These are phyloP conservation scores for Argyra leucocephala DNA, from an alignment of 2,888 invertebrate genomes.

Conservation along the genomic window DNA sequence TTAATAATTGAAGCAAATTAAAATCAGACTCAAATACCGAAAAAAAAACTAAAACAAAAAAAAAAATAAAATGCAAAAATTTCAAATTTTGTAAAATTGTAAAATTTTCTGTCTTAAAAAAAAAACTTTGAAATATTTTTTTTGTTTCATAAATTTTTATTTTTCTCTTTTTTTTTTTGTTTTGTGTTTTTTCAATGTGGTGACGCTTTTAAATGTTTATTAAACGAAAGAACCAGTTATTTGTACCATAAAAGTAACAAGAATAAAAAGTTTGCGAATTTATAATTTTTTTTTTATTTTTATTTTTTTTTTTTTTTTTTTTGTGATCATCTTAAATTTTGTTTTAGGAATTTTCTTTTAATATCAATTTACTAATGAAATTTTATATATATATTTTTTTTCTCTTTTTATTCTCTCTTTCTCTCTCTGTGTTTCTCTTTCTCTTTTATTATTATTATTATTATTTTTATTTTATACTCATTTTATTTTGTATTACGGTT, in stretches of 20 bases:
- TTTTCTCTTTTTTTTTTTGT: background rate
- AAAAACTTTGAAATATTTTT: too few relatives aligned
- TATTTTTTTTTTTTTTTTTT: background rate
- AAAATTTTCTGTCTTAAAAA: too few relatives aligned
- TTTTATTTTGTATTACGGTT: background rate
- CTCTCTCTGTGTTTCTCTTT: background rate
- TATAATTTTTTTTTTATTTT: background rate
- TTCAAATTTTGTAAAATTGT: too few relatives aligned
- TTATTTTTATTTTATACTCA: background rate
- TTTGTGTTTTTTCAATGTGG: background rate
- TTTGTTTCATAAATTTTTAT: background rate
- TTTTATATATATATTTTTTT: conserved; percentile 14
- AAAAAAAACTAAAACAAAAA: too few relatives aligned
- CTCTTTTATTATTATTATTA: conserved; percentile 7
- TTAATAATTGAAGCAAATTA: too few relatives aligned
- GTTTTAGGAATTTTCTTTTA: background rate
- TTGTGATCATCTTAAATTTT: background rate
- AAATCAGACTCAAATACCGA: too few relatives aligned
- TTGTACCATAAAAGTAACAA: background rate
- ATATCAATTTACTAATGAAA: conserved; percentile 16
- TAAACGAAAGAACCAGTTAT: background rate
- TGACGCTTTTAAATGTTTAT: background rate
- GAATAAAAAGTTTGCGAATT: background rate
- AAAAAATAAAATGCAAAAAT: too few relatives aligned
- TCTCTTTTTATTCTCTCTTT: background rate